Evolutionary conservation across 2,888 invertebrate species (phyloP), one percentile per base, ranked within the genome.

Genomic region (Ennomos erosarius): DNA sequence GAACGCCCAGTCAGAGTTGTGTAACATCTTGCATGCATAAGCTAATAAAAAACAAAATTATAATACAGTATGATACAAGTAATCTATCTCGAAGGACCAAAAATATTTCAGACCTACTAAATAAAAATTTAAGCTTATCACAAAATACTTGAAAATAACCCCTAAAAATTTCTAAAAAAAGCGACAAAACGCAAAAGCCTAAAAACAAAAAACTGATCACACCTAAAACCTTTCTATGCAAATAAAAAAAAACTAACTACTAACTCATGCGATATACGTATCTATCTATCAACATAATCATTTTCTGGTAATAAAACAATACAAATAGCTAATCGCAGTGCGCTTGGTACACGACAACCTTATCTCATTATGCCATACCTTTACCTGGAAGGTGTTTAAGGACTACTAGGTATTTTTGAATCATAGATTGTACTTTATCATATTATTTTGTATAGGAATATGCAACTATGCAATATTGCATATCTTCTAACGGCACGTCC

Each of bases 291-390:
- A 45, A 51, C 37, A 53, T 46, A 16, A 46, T 16, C 39, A 39
- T 37, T 36, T 16, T 10, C 39, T 56, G 49, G 50, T 47, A 48
- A 42, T 47, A 55, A 60, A 59, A 56, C 57, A 51, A 59, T 44
- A 59, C 42, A 55, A 35, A 58, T 55, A 9, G 43, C 9, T 55
- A 59, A 48, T 56, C 44, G 40, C 33, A 39, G 34, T 61, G 55
- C 51, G 65, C 62, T 69, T 56, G 69, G 65, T 69, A 67, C 69
- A 67, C 64, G 65, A 64, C 57, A 59, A 59, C 64, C 26, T 42
- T 51, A 57, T 62, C 55, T 40, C 9, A 45, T 39, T 56, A 33
- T 45, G 6, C 6, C 26, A 58, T 59, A 45, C 46, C 49, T 45
- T 54, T 58, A 47, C 57, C 46, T 42, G 46, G 46, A 51, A 52